These are phyloP conservation scores for Junonia oenone DNA, from an alignment of 2,888 invertebrate species.

Conservation along the genomic window DNA sequence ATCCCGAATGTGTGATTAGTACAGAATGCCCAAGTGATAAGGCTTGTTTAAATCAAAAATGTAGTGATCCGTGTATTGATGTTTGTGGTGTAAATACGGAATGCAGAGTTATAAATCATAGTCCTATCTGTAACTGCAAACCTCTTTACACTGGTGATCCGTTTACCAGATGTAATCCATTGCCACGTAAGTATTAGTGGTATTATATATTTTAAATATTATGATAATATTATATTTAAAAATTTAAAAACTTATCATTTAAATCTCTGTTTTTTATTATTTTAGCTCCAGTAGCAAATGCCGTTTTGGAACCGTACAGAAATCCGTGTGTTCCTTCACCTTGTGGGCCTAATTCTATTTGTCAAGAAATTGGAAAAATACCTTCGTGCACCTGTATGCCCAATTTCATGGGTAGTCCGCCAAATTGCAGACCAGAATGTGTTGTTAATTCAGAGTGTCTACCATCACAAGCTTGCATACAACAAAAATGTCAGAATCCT, in stretches of 20 bases:
- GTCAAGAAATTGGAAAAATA: constrained; percentile 76
- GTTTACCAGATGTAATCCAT: constrained; percentile 78
- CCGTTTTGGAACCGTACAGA: constrained; percentile 65
- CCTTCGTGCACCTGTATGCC: constrained; percentile 83
- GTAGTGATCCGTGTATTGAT: constrained; percentile 86
- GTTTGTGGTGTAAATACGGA: constrained; percentile 84
- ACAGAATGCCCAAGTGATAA: constrained; percentile 86
- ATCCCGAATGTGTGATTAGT: constrained; percentile 87
- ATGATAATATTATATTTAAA: background rate
- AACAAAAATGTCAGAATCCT: constrained; percentile 85
- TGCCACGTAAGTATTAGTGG: constrained; percentile 64
- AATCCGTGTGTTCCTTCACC: constrained; percentile 82
- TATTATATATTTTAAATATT: background rate
- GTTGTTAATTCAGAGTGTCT: constrained; percentile 85
- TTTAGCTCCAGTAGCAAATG: constrained; percentile 66
- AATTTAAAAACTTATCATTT: too few relatives aligned
- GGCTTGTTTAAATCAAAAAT: constrained; percentile 88
- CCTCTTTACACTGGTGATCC: constrained; percentile 84
- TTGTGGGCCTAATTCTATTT: constrained; percentile 85
- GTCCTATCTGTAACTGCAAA: constrained; percentile 87
- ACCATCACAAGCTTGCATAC: constrained; percentile 83
- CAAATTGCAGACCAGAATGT: constrained; percentile 85
- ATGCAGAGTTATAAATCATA: constrained; percentile 88
- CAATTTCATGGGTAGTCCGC: constrained; percentile 81
- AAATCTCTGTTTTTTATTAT: too few relatives aligned